Percentiles rank a stretch among this genome's conserved stretches.
Conservation (phyloP, 2,113 vertebrate genomes). For the Holacanthus passer region DNA sequence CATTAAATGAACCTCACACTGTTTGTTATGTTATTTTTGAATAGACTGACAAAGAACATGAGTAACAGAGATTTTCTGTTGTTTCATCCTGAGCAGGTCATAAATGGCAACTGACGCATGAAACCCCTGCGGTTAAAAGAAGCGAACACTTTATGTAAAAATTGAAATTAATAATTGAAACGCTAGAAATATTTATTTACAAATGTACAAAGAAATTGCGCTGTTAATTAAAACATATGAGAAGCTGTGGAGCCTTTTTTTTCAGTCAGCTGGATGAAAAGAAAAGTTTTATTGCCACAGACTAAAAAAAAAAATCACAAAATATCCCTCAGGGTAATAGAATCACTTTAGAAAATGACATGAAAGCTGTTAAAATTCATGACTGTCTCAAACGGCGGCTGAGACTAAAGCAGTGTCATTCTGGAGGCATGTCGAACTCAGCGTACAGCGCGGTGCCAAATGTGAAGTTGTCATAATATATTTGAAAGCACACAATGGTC, state of each 20-base stretch:
- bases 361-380: constrained; percentile 61
- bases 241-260: constrained; percentile 23
- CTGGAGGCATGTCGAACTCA: constrained; percentile 23
- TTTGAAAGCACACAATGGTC: constrained; percentile 42
- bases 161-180: constrained; percentile 50
- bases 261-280: constrained; percentile 24
- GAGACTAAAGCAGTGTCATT: constrained; percentile 33
- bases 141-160: constrained; percentile 29
- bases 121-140: constrained; percentile 15
- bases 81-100: too few species aligned
- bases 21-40: too few species aligned
- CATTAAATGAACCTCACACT: too few species aligned
- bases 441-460: constrained; percentile 36
- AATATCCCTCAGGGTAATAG: constrained; percentile 49
- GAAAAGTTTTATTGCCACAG: constrained; percentile 52
- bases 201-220: constrained; percentile 48
- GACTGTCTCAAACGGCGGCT: constrained; percentile 19
- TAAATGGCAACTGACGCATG: constrained; percentile 16
- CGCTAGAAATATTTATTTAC: constrained; percentile 59
- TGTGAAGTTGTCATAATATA: constrained; percentile 38
- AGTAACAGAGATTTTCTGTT: neutral
- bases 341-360: constrained; percentile 57
- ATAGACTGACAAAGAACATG: neutral
- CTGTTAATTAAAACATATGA: constrained; percentile 59
- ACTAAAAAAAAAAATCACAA: constrained; percentile 52